Conservation (phyloP, 1,140 invertebrate genomes). For the Saccostrea cuccullata region DNA sequence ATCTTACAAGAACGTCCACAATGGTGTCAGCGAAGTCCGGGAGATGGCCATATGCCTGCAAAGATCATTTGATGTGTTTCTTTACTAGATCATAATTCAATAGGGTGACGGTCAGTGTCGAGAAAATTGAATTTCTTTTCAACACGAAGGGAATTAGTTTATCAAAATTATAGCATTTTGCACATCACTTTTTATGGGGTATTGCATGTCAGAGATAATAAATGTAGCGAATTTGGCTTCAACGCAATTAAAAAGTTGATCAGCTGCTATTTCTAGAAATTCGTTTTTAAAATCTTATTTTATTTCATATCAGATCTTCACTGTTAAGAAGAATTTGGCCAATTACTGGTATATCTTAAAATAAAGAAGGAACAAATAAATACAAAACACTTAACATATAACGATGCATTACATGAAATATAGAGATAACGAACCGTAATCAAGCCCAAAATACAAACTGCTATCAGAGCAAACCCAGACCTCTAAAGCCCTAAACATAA, state of each 20-base stretch:
- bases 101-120: neutral
- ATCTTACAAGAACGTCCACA: slow-evolving; percentile 8
- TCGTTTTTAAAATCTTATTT: neutral
- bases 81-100: slow-evolving; percentile 28
- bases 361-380: too few species aligned
- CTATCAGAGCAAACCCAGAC: too few species aligned
- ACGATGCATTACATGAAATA: too few species aligned
- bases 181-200: slow-evolving; percentile 33
- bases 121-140: slow-evolving; percentile 28
- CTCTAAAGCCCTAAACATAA: too few species aligned
- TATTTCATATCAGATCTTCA: too few species aligned
- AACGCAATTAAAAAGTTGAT: neutral
- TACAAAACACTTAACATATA: too few species aligned
- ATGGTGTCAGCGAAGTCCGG: neutral
- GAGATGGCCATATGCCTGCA: slow-evolving; percentile 18
- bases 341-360: too few species aligned
- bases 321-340: too few species aligned
- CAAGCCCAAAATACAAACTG: too few species aligned
- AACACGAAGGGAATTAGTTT: slow-evolving; percentile 11
- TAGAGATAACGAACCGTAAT: too few species aligned
- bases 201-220: slow-evolving; percentile 10
- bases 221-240: neutral
- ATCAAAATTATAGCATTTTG: slow-evolving; percentile 33
- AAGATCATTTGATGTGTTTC: slow-evolving; percentile 28
- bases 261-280: neutral